Conservation (phyloP, 2,113 vertebrate genomes). For the Oriolus oriolus region DNA sequence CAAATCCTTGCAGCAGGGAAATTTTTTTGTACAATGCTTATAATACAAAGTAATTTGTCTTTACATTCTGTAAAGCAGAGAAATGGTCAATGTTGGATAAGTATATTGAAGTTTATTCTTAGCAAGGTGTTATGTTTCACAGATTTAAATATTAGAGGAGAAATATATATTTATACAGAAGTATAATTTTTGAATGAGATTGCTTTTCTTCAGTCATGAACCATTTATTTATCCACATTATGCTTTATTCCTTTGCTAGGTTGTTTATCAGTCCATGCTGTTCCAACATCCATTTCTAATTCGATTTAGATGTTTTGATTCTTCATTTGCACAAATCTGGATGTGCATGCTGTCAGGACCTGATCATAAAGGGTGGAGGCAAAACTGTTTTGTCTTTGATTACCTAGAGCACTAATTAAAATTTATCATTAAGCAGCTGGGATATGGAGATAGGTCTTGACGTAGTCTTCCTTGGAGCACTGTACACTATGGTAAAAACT, state of each 20-base stretch:
- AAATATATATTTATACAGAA: constrained; percentile 64
- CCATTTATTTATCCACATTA: constrained; percentile 14
- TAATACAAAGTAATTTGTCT: background rate
- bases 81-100: background rate
- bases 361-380: background rate
- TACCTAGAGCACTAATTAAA: background rate
- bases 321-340: background rate
- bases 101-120: constrained; percentile 32
- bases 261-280: background rate
- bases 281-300: background rate
- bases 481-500: background rate
- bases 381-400: background rate
- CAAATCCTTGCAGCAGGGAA: background rate
- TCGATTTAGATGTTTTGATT: background rate
- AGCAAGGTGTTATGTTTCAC: background rate
- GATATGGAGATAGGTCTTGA: background rate
- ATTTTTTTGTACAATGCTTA: background rate
- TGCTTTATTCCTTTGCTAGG: background rate
- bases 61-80: background rate
- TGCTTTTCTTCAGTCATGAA: constrained; percentile 2
- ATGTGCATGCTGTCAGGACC: background rate
- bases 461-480: background rate
- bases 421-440: background rate
- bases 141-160: constrained; percentile 34
- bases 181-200: constrained; percentile 51